Base-by-base conservation (phyloP, 1,140 invertebrate genomes). In the Drosophila pachea region DNA sequence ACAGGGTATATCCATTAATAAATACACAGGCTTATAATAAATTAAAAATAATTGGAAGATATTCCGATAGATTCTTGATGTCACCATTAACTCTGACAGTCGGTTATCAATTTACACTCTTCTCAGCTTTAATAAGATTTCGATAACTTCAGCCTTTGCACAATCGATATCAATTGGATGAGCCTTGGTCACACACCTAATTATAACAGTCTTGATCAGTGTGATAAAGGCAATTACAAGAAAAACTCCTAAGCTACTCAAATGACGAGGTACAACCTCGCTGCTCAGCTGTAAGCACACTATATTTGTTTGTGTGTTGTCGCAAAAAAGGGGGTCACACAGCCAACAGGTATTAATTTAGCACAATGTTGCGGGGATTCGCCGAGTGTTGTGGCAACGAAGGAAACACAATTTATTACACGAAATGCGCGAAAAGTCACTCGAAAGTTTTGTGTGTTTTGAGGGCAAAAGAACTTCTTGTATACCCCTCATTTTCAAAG, bases 281-380 rank as follows among this genome's bases (percentile, higher is more conserved):
- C 33, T 52, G 47, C 14, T 38, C 59, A 47, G 3, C 7, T 8
- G 11, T 7, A 29, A 40, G 29, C 31, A 48, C 45, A 38, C 9
- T 63, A 11, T 65, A 35, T 42, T 54, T 56, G 61, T 74, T 70
- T 49, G 50, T 40, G 49, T 43, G 70, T 36, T 62, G 42, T 36
- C 55, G 16, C 45, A 54, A 48, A 14, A 43, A 14, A 12, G 14
- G 35, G 64, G 43, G 49, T 32, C 42, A 58, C 63, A 73, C 42
- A 79, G 60, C 75, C 78, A 82, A 82, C 78, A 83, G 78, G 78
- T 82, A 83, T 63, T 78, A 83, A 82, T 82, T 82, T 82, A 68
- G 75, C 72, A 72, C 78, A 73, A 61, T 42, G 68, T 75, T 53
- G 62, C 72, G 52, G 70, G 59, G 74, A 74, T 71, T 74, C 64